Evolutionary conservation across 2,113 vertebrate species (phyloP).

Genomic region (Osmerus eperlanus): DNA sequence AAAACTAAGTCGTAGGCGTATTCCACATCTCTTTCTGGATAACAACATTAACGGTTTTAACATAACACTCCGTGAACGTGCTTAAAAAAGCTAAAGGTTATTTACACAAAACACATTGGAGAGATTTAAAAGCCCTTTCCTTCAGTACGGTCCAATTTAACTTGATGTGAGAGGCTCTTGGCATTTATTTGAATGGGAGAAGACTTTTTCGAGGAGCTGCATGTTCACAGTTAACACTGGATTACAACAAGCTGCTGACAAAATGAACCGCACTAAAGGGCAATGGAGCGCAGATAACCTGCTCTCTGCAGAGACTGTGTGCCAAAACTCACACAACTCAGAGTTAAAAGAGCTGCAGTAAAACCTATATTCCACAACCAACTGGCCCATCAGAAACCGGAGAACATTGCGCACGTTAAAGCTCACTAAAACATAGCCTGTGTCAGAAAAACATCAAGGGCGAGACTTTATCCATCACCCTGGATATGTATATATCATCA

Average conservation of each 20-base stretch:
- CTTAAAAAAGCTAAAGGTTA: neutral
- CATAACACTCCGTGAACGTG: neutral
- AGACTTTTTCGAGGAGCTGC: neutral
- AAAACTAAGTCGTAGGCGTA: conserved; percentile 4
- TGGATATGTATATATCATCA: neutral
- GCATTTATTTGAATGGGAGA: neutral
- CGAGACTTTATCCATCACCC: neutral
- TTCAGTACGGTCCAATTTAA: neutral
- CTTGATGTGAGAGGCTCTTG: neutral
- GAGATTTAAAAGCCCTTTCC: neutral
- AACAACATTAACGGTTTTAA: neutral
- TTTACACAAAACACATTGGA: neutral
- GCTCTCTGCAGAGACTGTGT: neutral
- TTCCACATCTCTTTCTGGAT: neutral
- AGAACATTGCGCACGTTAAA: neutral
- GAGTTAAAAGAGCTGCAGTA: neutral
- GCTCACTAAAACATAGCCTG: conserved; percentile 1
- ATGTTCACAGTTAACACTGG: conserved; percentile 13
- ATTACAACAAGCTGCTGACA: conserved; percentile 25
- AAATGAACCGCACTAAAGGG: conserved; percentile 33
- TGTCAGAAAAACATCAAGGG: neutral
- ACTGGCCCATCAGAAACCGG: neutral
- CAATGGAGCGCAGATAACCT: conserved; percentile 11
- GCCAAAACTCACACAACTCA: conserved; percentile 4
- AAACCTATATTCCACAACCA: neutral